Conservation (phyloP, 1,140 invertebrate species). For the Pomacea maculata region DNA sequence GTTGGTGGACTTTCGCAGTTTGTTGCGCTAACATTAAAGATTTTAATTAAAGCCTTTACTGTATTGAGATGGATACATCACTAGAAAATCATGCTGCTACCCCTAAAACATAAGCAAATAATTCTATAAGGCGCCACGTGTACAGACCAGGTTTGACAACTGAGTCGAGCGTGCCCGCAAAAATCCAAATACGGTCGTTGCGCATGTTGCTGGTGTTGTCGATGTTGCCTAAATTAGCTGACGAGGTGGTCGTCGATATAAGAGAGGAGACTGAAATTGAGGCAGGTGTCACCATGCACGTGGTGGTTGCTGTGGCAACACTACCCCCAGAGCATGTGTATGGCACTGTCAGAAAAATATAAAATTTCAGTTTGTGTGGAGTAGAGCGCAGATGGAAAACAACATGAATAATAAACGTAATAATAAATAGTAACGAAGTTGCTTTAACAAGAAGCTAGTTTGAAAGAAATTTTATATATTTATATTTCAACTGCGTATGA, state of each 20-base stretch:
- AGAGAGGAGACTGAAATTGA: slow-evolving; percentile 45
- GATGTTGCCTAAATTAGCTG: slow-evolving; percentile 48
- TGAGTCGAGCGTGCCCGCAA: slow-evolving; percentile 57
- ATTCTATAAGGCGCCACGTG: neutral
- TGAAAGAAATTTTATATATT: neutral
- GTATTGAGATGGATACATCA: too few species aligned
- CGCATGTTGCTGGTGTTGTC: slow-evolving; percentile 56
- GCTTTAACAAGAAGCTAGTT: too few species aligned
- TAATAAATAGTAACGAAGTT: too few species aligned
- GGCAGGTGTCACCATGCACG: slow-evolving; percentile 58
- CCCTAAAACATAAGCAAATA: slow-evolving; percentile 3
- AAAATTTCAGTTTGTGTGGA: neutral
- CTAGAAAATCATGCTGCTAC: neutral
- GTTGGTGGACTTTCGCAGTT: too few species aligned
- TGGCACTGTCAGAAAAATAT: slow-evolving; percentile 43
- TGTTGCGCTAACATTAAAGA: too few species aligned
- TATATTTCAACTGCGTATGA: neutral
- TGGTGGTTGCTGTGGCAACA: slow-evolving; percentile 34
- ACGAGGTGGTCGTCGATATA: slow-evolving; percentile 36
- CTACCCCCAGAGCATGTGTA: slow-evolving; percentile 57
- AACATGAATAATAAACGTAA: too few species aligned
- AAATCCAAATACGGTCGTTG: slow-evolving; percentile 61
- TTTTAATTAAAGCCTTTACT: too few species aligned
- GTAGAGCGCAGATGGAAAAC: too few species aligned
- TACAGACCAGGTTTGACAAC: slow-evolving; percentile 60